These are phyloP conservation scores for Bucorvus abyssinicus DNA, from an alignment of 2,797 vertebrate species.

Conservation along the genomic window DNA sequence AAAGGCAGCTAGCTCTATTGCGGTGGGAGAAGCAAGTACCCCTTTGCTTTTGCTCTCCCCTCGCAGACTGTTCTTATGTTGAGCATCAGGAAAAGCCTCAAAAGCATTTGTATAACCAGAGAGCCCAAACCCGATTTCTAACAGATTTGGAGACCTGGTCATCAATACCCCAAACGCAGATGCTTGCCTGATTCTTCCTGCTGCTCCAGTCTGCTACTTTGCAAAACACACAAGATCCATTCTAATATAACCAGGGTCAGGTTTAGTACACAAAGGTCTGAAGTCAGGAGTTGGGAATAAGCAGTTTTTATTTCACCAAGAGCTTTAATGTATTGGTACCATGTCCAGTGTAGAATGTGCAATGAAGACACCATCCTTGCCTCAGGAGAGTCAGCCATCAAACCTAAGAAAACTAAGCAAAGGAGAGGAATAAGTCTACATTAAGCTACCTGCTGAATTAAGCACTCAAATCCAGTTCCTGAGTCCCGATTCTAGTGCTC, in stretches of 20 bases:
- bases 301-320: background rate
- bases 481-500: background rate
- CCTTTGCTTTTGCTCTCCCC: background rate
- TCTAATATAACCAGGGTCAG: background rate
- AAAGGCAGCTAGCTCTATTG: background rate
- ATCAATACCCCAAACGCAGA: background rate
- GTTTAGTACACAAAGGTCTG: background rate
- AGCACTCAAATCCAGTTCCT: background rate
- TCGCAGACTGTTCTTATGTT: background rate
- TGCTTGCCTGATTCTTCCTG: background rate
- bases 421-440: background rate
- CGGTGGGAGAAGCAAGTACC: background rate
- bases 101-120: background rate
- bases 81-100: background rate
- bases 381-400: background rate
- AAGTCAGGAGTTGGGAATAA: background rate
- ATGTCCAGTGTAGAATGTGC: background rate
- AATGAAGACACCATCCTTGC: background rate
- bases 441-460: background rate
- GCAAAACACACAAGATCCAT: background rate
- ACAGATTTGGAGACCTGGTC: background rate
- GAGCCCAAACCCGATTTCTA: background rate
- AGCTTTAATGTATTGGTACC: background rate
- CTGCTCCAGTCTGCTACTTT: background rate
- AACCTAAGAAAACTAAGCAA: background rate